These are phyloP conservation scores for Argentina silus DNA, from an alignment of 2,797 vertebrate genomes.

Conservation along the genomic window DNA sequence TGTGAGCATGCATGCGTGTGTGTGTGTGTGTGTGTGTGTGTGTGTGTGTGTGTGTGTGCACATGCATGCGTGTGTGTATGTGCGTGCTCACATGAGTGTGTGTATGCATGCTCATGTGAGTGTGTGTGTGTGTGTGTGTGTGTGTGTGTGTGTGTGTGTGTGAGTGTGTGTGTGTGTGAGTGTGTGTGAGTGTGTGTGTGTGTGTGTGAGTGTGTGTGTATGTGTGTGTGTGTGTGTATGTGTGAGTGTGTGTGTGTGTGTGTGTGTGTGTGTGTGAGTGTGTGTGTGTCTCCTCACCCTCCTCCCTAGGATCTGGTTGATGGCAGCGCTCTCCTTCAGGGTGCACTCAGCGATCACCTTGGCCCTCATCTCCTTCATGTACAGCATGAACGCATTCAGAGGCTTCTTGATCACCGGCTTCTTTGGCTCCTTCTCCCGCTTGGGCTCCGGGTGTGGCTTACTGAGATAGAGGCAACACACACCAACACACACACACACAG, in stretches of 20 bases:
- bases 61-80: not conserved
- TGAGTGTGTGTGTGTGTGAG: not conserved
- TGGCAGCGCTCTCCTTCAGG: slow-evolving; percentile 97
- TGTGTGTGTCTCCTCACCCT: slow-evolving; percentile 80
- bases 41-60: not conserved
- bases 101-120: not conserved
- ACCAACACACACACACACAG: not conserved
- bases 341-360: slow-evolving; percentile 99
- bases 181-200: not conserved
- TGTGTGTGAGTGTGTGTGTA: not conserved
- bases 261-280: not conserved
- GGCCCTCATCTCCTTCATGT: slow-evolving; percentile 99
- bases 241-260: not conserved
- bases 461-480: slow-evolving; percentile 61
- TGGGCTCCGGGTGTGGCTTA: slow-evolving; percentile 90
- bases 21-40: slow-evolving; percentile 4
- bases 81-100: not conserved
- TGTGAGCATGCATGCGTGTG: not conserved
- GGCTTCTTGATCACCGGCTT: slow-evolving; percentile 99
- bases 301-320: slow-evolving; percentile 97
- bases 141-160: not conserved
- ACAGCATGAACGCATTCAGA: slow-evolving; percentile 98
- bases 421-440: slow-evolving; percentile 96
- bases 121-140: slow-evolving; percentile 4
- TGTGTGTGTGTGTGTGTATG: not conserved